Percentiles rank a stretch among this genome's conserved stretches.
These are phyloP conservation scores for Plecturocebus donacophilus DNA, from an alignment of 2,113 vertebrate species.

Conservation along the genomic window DNA sequence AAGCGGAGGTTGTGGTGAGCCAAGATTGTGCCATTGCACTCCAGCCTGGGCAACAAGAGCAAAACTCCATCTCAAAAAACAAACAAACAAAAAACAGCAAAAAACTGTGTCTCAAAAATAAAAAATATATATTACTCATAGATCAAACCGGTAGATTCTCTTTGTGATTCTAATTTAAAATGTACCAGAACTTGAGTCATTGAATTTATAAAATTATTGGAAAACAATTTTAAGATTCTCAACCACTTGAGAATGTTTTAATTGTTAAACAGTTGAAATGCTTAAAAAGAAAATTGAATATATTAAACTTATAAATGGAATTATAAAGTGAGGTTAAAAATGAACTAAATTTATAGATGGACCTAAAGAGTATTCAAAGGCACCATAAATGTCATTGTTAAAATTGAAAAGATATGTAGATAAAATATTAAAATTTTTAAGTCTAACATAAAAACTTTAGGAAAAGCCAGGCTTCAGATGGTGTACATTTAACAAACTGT, in stretches of 20 bases:
- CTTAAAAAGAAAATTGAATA: neutral
- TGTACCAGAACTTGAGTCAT: neutral
- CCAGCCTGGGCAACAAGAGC: too few relatives aligned
- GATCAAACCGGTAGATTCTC: neutral
- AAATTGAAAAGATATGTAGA: constrained; percentile 11
- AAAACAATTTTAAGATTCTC: constrained; percentile 4
- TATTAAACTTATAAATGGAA: constrained; percentile 22
- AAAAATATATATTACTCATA: neutral
- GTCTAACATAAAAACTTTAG: neutral
- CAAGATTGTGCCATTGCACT: too few relatives aligned
- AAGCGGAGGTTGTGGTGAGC: too few relatives aligned
- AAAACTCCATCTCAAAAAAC: too few relatives aligned
- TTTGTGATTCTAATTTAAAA: constrained; percentile 9
- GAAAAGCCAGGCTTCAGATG: neutral
- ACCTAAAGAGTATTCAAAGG: neutral
- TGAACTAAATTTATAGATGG: constrained; percentile 3
- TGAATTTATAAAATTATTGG: constrained; percentile 1
- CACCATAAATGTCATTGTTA: neutral
- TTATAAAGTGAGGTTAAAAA: constrained; percentile 40
- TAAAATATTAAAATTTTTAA: constrained; percentile 1
- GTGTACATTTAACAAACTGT: constrained; percentile 22
- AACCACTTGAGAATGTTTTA: constrained; percentile 18
- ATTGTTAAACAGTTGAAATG: constrained; percentile 20
- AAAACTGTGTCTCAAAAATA: too few relatives aligned
- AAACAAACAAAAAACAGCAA: too few relatives aligned